Base-by-base conservation (phyloP, 1,140 invertebrate species). In the Pectinophora gossypiella region DNA sequence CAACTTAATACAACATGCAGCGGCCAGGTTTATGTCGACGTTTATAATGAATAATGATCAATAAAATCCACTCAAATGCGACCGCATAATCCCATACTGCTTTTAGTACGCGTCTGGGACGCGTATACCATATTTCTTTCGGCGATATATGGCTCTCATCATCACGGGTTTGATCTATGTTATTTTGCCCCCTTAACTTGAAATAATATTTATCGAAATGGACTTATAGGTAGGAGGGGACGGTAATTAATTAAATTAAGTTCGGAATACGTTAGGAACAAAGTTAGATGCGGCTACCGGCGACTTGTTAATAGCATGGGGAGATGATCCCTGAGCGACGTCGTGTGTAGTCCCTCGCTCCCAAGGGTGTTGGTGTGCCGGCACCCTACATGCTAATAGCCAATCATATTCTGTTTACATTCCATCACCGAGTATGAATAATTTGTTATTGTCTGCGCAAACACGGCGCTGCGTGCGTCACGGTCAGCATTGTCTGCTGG, bases 381-480 rank as follows among this genome's bases (percentile, higher is more conserved):
- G 61, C 66, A 65, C 67, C 72, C 70, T 65, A 60, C 72, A 79
- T 76, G 75, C 68, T 84, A 84, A 85, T 84, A 82, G 75, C 79
- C 84, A 87, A 87, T 87, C 81, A 87, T 87, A 83, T 83, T 84
- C 80, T 87, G 84, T 87, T 87, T 87, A 87, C 81, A 84, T 87
- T 87, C 77, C 81, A 87, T 87, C 81, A 76, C 67, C 67, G 75
- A 76, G 76, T 77, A 84, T 87, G 84, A 85, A 87, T 87, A 87
- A 87, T 87, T 87, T 85, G 83, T 85, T 87, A 84, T 87, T 81
- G 78, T 85, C 78, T 83, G 63, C 51, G 64, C 79, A 84, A 85
- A 84, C 75, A 85, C 64, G 57, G 60, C 61, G 59, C 49, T 59
- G 53, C 62, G 61, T 54, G 65, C 76, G 77, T 77, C 81, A 82